Conservation (phyloP, 2,797 vertebrate genomes). For the Paguma larvata region DNA sequence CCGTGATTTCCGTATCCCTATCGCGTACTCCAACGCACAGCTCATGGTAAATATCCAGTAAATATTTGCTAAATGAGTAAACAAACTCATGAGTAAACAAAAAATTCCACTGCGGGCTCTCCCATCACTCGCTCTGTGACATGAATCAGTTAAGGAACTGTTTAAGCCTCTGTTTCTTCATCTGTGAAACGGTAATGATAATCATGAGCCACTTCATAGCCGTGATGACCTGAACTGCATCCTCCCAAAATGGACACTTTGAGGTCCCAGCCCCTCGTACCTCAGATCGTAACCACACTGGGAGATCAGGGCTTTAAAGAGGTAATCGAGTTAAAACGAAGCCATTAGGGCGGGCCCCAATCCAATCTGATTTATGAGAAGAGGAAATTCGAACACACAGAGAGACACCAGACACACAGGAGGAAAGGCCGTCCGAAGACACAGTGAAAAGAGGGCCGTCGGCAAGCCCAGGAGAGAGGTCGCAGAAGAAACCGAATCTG, state of each 20-base stretch:
- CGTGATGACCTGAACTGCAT: background rate
- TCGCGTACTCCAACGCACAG: background rate
- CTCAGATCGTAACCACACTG: background rate
- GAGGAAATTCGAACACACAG: background rate
- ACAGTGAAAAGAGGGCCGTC: background rate
- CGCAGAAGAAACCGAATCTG: background rate
- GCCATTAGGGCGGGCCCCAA: background rate
- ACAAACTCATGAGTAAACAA: background rate
- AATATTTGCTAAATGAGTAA: background rate
- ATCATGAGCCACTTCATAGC: constrained; percentile 5
- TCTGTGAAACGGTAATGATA: constrained; percentile 3
- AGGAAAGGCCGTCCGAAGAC: background rate
- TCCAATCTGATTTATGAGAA: constrained; percentile 25
- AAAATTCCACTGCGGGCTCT: background rate
- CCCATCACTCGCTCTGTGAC: background rate
- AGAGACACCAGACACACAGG: background rate
- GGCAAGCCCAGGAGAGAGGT: background rate
- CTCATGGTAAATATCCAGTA: background rate
- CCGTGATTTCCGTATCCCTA: background rate
- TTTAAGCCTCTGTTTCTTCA: constrained; percentile 16
- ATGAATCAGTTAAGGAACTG: background rate
- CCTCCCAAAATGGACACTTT: background rate
- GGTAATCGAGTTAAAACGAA: constrained; percentile 22
- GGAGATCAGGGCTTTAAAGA: background rate
- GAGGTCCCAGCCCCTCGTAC: background rate